phyloP scores from a whole-genome alignment of 2,888 invertebrate species.

The Agrotis exclamationis region DNA sequence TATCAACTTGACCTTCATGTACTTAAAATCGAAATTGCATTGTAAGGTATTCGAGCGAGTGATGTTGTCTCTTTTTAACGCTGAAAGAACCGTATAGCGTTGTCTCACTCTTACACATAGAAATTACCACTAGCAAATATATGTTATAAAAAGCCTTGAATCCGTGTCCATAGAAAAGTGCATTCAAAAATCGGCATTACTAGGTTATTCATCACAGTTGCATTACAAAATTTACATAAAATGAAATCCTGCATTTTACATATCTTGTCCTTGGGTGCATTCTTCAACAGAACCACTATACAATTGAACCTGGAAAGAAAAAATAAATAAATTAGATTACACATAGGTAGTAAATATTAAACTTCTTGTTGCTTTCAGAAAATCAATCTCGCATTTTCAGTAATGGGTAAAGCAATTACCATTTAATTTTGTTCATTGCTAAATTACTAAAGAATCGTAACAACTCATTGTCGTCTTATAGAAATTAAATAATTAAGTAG shows the following conservation, averaged over 20 bases:
- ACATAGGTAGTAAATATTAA: no score
- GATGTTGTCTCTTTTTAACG: constrained; percentile 2
- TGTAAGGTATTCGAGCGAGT: not conserved
- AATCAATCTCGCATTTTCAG: no score
- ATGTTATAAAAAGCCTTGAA: constrained; percentile 37
- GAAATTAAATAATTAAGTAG: no score
- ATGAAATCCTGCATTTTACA: constrained; percentile 57
- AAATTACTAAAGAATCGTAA: no score
- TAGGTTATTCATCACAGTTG: constrained; percentile 69
- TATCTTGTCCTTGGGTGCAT: constrained; percentile 55
- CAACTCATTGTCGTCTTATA: no score
- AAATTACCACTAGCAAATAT: not conserved
- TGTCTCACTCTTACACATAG: not conserved
- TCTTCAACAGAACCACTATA: constrained; percentile 65
- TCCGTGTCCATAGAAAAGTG: constrained; percentile 32
- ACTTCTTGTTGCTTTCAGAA: no score
- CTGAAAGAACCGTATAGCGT: not conserved
- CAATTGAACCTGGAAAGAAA: constrained; percentile 69
- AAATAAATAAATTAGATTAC: no score
- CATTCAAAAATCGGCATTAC: constrained; percentile 45
- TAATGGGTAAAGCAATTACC: no score
- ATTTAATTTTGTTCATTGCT: no score
- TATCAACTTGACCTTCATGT: no score
- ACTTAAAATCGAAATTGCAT: constrained; percentile 12
- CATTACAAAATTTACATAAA: constrained; percentile 67